Evolutionary conservation across 2,797 vertebrate species (phyloP), one percentile per base, ranked within the genome.

Genomic region (Cyprinella venusta): DNA sequence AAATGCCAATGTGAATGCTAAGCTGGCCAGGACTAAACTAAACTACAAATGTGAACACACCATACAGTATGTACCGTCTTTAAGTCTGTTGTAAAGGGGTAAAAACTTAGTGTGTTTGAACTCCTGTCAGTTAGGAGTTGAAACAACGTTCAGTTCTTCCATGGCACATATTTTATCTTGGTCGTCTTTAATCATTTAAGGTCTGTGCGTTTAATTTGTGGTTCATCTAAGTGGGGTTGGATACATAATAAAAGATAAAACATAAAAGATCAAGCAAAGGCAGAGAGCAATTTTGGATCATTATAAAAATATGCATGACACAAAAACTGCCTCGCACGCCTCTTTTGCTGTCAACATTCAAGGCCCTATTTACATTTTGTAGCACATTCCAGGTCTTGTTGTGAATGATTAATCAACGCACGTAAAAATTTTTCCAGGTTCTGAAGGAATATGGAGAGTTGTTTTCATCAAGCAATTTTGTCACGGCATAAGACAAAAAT

Each of bases 161-260:
- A 24, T 54, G 50, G 16, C 50, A 13, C 9, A 19, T 59, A 16
- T 76, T 65, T 67, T 18, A 50, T 79, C 26, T 48, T 36, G 18
- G 18, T 67, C 61, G 21, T 24, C 42, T n/a, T 79, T 52, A 79
- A 79, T 79, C 42, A 67, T 79, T 67, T 38, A 52, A 67, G 8
- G 10, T n/a, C 18, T 79, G 61, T 78, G 61, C 18, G 0, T 52
- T 79, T 67, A 6, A 36, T 65, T 50, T 52, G 10, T 68, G 19
- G 42, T 6, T 19, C 4, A 67, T 79, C 19, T 54, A 79, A 79
- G 63, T 79, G 15, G 13, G 45, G 24, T 79, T 79, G 36, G 64
- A 79, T 79, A 9, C 68, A 79, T 79, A 67, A 68, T 67, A 40
- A 52, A 79, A 54, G 7, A 79, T 48, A 36, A 52, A 79, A 54